These are phyloP conservation scores for Gari tellinella DNA, from an alignment of 2,888 invertebrate species.

Conservation along the genomic window DNA sequence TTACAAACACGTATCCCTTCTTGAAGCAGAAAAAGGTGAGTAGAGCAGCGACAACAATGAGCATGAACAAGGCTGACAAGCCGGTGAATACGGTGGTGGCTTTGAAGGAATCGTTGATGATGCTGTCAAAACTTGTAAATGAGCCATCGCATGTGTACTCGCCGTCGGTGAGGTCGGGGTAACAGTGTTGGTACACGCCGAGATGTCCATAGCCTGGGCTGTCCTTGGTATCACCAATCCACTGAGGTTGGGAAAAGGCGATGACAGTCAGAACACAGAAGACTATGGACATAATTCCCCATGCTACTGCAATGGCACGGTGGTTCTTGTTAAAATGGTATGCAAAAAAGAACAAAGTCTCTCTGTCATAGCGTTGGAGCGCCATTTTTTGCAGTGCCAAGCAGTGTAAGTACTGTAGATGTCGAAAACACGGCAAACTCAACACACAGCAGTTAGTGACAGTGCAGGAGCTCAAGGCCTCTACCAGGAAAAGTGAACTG, in stretches of 20 bases:
- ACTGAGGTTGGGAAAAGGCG: slow-evolving; percentile 94
- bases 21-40: slow-evolving; percentile 96
- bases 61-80: slow-evolving; percentile 91
- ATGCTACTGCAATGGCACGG: slow-evolving; percentile 95
- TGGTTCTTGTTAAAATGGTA: slow-evolving; percentile 83
- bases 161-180: slow-evolving; percentile 35
- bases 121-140: slow-evolving; percentile 88
- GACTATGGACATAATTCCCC: slow-evolving; percentile 98
- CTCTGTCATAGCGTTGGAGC: slow-evolving; percentile 53
- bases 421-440: too few relatives aligned
- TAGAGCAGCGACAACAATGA: slow-evolving; percentile 94
- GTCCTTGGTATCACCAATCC: slow-evolving; percentile 83
- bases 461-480: neutral
- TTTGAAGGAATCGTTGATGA: slow-evolving; percentile 92
- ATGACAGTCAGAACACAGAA: slow-evolving; percentile 97
- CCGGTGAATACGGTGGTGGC: slow-evolving; percentile 95
- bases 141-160: slow-evolving; percentile 89
- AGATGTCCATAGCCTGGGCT: slow-evolving; percentile 92
- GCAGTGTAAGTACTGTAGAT: too few relatives aligned
- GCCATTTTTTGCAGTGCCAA: slow-evolving; percentile 27
- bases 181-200: slow-evolving; percentile 95
- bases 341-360: slow-evolving; percentile 64
- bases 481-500: slow-evolving; percentile 12
- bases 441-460: too few relatives aligned
- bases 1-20: slow-evolving; percentile 95